Percentiles rank a stretch among this genome's conserved stretches.
Evolutionary conservation across 2,797 vertebrate species (phyloP).

Genomic region (Spatula versicolor): DNA sequence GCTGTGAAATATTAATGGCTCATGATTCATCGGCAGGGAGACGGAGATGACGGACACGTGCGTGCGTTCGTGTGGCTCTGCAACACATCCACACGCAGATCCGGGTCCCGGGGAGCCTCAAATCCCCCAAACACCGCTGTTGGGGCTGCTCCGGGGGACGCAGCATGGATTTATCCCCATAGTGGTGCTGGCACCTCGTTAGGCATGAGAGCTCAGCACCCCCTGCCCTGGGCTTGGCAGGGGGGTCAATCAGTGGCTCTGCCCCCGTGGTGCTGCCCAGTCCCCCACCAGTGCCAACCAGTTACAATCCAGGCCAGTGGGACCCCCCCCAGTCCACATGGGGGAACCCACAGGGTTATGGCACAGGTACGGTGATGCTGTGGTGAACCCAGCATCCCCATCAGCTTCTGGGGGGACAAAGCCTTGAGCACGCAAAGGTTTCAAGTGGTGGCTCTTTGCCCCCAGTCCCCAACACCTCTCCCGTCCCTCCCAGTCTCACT

Average conservation of each 20-base stretch:
- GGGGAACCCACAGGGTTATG: background rate
- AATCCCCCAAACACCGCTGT: fast-evolving
- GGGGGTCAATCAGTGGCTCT: background rate
- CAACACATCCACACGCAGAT: fast-evolving
- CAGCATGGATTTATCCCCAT: background rate
- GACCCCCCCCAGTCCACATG: background rate
- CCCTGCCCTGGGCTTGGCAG: background rate
- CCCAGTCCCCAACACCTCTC: background rate
- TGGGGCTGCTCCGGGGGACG: background rate
- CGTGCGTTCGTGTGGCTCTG: background rate
- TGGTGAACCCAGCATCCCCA: background rate
- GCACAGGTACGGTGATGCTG: fast-evolving
- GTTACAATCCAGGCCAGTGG: fast-evolving
- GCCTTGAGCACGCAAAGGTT: fast-evolving
- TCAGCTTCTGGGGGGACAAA: too few relatives aligned
- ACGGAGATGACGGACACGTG: background rate
- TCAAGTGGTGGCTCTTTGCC: fast-evolving
- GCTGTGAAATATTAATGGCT: conserved; percentile 14
- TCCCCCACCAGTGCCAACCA: background rate
- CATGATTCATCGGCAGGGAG: background rate
- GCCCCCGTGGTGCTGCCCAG: background rate
- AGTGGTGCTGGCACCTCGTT: background rate
- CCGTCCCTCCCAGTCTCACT: background rate
- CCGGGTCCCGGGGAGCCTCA: background rate
- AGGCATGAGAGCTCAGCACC: background rate